Conservation (phyloP, 1,140 invertebrate species). For the Brachionus koreanus region DNA sequence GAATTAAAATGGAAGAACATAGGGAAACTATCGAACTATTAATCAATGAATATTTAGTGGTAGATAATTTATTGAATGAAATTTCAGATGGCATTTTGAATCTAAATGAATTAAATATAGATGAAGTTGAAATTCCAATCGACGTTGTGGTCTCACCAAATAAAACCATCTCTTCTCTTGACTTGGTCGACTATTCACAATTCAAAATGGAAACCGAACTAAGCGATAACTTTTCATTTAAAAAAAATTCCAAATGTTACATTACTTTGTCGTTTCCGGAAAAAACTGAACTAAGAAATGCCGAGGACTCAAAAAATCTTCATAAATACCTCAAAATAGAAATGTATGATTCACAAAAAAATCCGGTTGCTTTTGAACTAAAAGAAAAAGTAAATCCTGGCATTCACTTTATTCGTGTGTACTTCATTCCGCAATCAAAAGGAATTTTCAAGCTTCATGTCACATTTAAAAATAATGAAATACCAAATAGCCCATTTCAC, state of each 20-base stretch:
- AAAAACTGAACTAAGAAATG: not conserved
- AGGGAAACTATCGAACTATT: not conserved
- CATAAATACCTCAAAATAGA: constrained; percentile 15
- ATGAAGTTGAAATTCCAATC: not conserved
- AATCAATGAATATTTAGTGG: not conserved
- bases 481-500: constrained; percentile 29
- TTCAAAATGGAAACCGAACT: constrained; percentile 26
- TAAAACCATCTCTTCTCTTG: not conserved
- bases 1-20: not conserved
- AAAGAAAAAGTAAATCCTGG: not conserved
- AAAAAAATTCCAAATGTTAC: not conserved
- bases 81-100: not conserved
- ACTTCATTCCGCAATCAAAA: not conserved
- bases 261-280: not conserved
- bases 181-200: not conserved
- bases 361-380: not conserved
- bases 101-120: not conserved
- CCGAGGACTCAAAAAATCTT: not conserved
- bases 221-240: constrained; percentile 26
- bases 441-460: not conserved
- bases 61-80: not conserved
- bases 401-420: not conserved
- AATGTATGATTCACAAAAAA: not conserved
- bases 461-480: not conserved
- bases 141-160: not conserved